Evolutionary conservation across 2,797 vertebrate species (phyloP).

Genomic region (Melanotaenia boesemani): DNA sequence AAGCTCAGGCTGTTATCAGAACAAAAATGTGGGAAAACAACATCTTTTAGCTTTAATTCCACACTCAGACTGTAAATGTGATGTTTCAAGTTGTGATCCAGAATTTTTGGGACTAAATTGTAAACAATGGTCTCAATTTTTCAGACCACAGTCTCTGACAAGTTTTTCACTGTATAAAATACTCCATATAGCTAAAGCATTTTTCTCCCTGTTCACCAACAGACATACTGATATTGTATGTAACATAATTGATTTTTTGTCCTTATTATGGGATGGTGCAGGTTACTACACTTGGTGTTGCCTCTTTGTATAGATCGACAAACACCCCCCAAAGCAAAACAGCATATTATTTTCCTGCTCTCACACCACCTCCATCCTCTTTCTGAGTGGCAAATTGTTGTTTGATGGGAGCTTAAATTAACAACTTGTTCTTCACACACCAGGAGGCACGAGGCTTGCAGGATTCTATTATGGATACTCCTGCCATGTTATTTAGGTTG

Average conservation of each 20-base stretch:
- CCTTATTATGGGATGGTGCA: constrained; percentile 33
- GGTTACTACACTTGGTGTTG: constrained; percentile 22
- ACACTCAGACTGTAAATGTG: not conserved
- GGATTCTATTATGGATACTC: constrained; percentile 58
- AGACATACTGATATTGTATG: constrained; percentile 14
- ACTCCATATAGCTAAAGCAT: not conserved
- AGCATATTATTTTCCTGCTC: constrained; percentile 5
- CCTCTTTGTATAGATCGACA: constrained; percentile 45
- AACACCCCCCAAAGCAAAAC: constrained; percentile 49
- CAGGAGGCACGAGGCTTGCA: constrained; percentile 21
- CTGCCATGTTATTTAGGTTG: constrained; percentile 59
- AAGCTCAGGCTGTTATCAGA: not conserved
- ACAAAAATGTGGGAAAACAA: not conserved
- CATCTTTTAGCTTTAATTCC: not conserved
- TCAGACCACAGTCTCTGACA: not conserved
- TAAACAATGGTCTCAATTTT: not conserved
- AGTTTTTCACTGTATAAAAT: not conserved
- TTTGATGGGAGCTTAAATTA: constrained; percentile 68
- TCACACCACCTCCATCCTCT: constrained; percentile 6
- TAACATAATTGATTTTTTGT: constrained; percentile 39
- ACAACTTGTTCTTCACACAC: constrained; percentile 56
- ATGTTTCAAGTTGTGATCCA: not conserved
- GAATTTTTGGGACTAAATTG: not conserved
- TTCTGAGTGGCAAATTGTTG: constrained; percentile 31
- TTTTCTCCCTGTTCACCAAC: not conserved